Percentiles rank a stretch among this genome's conserved stretches.
These are phyloP conservation scores for Drosophila guanche DNA, from an alignment of 1,140 invertebrate species.

Conservation along the genomic window DNA sequence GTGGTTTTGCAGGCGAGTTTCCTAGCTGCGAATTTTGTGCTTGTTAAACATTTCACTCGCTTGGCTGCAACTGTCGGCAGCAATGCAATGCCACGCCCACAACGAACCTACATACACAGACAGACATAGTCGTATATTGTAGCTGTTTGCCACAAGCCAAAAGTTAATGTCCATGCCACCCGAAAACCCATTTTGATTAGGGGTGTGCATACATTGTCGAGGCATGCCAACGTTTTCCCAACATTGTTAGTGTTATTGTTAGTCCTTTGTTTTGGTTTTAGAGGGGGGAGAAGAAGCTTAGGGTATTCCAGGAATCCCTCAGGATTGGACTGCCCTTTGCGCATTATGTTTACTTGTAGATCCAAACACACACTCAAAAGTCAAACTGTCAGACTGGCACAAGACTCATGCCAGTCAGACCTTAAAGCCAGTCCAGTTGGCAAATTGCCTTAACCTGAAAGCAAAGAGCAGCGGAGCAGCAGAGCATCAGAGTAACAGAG, in stretches of 20 bases:
- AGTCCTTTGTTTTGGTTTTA: slow-evolving; percentile 6
- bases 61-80: slow-evolving; percentile 69
- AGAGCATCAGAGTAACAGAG: too few relatives aligned
- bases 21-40: slow-evolving; percentile 63
- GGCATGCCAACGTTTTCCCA: slow-evolving; percentile 15
- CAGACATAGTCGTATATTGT: too few relatives aligned
- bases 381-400: slow-evolving; percentile 1
- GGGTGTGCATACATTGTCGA: slow-evolving; percentile 40
- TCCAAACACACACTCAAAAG: background rate
- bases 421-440: slow-evolving; percentile 17
- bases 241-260: slow-evolving; percentile 5
- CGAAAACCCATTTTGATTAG: slow-evolving; percentile 29
- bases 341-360: slow-evolving; percentile 55
- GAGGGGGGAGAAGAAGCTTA: too few relatives aligned
- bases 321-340: background rate
- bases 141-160: background rate
- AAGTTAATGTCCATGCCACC: slow-evolving; percentile 1
- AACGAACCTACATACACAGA: background rate
- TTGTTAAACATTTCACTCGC: slow-evolving; percentile 73
- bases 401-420: background rate
- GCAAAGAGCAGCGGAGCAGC: background rate
- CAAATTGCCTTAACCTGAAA: slow-evolving; percentile 1
- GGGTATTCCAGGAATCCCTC: background rate
- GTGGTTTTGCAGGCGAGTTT: slow-evolving; percentile 9
- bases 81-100: slow-evolving; percentile 50